Conservation (phyloP, 2,113 vertebrate species). For the Myotis lucifugus region DNA sequence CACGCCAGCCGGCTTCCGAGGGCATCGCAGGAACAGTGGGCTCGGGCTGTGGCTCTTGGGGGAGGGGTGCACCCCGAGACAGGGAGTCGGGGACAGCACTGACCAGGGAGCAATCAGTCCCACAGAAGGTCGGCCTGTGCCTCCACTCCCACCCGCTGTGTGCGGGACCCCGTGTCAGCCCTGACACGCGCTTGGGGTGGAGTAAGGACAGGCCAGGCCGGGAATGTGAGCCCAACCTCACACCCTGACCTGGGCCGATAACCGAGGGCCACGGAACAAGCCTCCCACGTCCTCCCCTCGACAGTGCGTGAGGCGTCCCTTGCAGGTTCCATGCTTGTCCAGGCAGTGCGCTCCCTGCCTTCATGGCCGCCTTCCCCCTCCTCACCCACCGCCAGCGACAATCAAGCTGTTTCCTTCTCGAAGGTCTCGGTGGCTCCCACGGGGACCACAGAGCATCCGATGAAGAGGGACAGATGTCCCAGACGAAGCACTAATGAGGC, state of each 20-base stretch:
- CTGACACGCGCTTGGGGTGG: accelerated
- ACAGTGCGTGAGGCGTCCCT: not conserved
- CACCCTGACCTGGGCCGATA: accelerated
- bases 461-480: not conserved
- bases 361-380: no score
- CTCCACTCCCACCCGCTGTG: accelerated
- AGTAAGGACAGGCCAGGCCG: accelerated
- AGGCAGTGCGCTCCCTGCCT: accelerated
- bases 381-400: accelerated
- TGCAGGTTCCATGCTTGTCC: accelerated
- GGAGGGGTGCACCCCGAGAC: accelerated
- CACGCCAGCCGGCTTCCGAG: no score
- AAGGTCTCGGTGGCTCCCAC: not conserved
- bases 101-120: accelerated
- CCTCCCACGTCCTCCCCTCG: accelerated
- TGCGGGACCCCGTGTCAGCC: accelerated
- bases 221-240: not conserved
- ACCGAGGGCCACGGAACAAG: accelerated
- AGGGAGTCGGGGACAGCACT: accelerated
- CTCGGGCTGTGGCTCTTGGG: not conserved
- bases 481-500: not conserved
- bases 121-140: accelerated
- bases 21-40: no score
- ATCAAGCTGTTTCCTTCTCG: not conserved
- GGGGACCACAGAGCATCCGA: not conserved